phyloP scores from a whole-genome alignment of 2,888 invertebrate species.

The Cephus rjabovi region DNA sequence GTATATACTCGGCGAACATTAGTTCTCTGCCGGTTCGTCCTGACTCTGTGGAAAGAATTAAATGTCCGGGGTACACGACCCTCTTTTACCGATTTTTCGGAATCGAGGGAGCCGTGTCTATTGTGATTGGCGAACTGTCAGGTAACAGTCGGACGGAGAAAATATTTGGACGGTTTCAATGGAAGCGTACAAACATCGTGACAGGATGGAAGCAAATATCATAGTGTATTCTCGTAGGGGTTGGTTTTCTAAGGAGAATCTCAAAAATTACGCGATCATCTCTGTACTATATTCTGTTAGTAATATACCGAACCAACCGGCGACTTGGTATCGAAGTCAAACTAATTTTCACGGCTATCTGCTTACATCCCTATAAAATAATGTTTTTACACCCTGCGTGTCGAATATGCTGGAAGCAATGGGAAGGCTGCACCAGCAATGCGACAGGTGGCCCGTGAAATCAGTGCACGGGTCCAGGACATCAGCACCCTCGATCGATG shows the following conservation, averaged over 20 bases:
- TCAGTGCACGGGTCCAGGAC: slow-evolving; percentile 57
- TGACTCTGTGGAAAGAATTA: not conserved
- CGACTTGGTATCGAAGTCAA: slow-evolving; percentile 27
- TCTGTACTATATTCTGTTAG: not conserved
- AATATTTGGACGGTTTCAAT: slow-evolving; percentile 48
- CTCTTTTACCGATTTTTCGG: not conserved
- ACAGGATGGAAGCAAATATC: not conserved
- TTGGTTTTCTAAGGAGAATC: not conserved
- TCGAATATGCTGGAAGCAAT: slow-evolving; percentile 54
- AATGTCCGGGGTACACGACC: slow-evolving; percentile 1
- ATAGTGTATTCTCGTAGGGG: not conserved
- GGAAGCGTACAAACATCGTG: slow-evolving; percentile 37
- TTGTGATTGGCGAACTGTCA: slow-evolving; percentile 17
- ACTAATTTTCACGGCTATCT: slow-evolving; percentile 28
- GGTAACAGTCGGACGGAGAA: slow-evolving; percentile 41
- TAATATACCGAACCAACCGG: not conserved
- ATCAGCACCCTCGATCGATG: slow-evolving; percentile 43
- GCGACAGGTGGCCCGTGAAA: slow-evolving; percentile 67
- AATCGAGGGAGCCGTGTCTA: not conserved
- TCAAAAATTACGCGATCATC: not conserved
- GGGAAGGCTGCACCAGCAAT: slow-evolving; percentile 44
- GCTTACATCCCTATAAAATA: slow-evolving; percentile 38
- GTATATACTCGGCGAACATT: not conserved
- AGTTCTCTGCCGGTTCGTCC: not conserved
- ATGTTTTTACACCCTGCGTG: slow-evolving; percentile 58